These are phyloP conservation scores for Drosophila pruinosa DNA, from an alignment of 1,140 invertebrate genomes.

Conservation along the genomic window DNA sequence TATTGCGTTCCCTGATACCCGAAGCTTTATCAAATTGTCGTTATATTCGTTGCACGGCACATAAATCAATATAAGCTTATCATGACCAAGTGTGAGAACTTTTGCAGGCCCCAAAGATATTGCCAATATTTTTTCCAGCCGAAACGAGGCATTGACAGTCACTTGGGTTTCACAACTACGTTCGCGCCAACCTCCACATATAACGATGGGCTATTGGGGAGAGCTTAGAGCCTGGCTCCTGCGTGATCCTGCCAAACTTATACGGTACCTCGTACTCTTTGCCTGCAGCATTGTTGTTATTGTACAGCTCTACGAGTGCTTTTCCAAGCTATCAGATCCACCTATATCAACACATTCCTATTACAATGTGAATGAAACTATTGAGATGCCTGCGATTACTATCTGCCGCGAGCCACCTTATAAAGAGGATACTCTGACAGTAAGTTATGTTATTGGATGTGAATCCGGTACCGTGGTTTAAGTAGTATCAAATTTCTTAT, in stretches of 20 bases:
- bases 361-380: constrained; percentile 86
- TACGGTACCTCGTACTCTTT: constrained; percentile 78
- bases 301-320: constrained; percentile 84
- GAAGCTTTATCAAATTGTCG: constrained; percentile 5
- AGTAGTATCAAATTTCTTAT: background rate
- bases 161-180: constrained; percentile 57
- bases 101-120: constrained; percentile 45
- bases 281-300: constrained; percentile 75
- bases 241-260: constrained; percentile 73
- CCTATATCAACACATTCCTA: constrained; percentile 86
- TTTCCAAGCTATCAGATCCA: constrained; percentile 84
- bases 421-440: constrained; percentile 84
- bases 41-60: constrained; percentile 5
- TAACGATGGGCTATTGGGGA: constrained; percentile 72
- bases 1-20: constrained; percentile 4
- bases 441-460: constrained; percentile 59
- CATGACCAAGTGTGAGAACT: constrained; percentile 62
- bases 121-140: background rate
- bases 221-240: constrained; percentile 70
- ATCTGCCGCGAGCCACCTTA: constrained; percentile 86
- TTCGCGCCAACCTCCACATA: background rate
- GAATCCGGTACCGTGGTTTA: no score
- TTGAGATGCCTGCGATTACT: constrained; percentile 86
- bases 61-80: constrained; percentile 79
- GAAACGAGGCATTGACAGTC: constrained; percentile 31